Evolutionary conservation across 2,113 vertebrate species (phyloP).

Genomic region (Anarrhichthys ocellatus): DNA sequence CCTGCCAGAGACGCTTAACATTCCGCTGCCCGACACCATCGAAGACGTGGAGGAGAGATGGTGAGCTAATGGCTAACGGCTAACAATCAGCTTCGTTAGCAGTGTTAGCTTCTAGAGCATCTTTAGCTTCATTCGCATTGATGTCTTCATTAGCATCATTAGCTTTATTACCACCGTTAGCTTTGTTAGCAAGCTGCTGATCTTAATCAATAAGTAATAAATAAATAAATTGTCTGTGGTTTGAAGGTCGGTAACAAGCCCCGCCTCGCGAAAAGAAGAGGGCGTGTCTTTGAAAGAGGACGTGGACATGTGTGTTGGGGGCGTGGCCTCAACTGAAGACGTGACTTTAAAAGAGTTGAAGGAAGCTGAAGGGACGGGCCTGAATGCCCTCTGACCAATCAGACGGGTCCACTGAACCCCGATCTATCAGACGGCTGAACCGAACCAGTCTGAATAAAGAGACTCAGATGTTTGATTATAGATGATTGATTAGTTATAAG

Average conservation of each 20-base stretch:
- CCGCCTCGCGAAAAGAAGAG: neutral
- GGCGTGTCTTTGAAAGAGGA: neutral
- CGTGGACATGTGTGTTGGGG: neutral
- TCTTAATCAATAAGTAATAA: neutral
- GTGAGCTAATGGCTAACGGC: constrained; percentile 34
- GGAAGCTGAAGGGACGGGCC: constrained; percentile 63
- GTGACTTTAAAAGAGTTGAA: constrained; percentile 68
- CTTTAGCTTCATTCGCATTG: neutral
- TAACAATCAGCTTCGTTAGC: neutral
- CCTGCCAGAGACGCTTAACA: constrained; percentile 89
- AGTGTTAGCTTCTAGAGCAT: neutral
- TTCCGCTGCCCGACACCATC: constrained; percentile 88
- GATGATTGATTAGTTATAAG: neutral
- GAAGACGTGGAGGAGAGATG: constrained; percentile 86
- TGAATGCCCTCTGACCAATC: constrained; percentile 69
- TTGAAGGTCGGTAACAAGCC: constrained; percentile 41
- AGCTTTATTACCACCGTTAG: neutral
- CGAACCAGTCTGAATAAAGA: neutral
- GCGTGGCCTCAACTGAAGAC: neutral
- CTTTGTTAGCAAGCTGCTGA: neutral
- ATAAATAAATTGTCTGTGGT: neutral
- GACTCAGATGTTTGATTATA: neutral
- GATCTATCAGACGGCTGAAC: neutral
- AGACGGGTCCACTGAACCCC: neutral
- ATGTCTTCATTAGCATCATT: neutral